Conservation (phyloP, 2,888 invertebrate species). For the Ditylenchus weischeri region DNA sequence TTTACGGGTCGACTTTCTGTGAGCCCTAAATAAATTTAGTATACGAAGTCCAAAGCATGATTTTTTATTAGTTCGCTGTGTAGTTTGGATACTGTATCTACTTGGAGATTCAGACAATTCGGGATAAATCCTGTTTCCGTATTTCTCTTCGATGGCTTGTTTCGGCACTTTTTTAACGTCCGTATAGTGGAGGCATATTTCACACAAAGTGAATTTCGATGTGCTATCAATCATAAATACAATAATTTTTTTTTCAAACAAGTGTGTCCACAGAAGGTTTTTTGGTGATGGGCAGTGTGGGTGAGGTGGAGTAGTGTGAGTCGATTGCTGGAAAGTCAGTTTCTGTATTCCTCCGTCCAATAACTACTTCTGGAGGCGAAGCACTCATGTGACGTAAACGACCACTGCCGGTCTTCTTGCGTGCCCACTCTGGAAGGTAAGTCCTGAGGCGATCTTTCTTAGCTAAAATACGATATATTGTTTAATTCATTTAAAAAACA, state of each 20-base stretch:
- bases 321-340: conserved; percentile 1
- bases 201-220: too few relatives aligned
- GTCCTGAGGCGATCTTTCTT: neutral
- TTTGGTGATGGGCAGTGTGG: conserved; percentile 5
- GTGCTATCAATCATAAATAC: too few relatives aligned
- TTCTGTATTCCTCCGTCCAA: neutral
- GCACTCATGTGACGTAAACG: neutral
- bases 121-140: too few relatives aligned
- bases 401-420: neutral
- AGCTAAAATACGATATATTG: neutral
- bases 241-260: neutral
- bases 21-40: too few relatives aligned
- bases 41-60: too few relatives aligned
- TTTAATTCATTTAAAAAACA: neutral
- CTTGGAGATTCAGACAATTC: too few relatives aligned
- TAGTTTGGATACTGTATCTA: too few relatives aligned
- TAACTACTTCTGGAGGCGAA: neutral
- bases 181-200: too few relatives aligned
- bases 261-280: neutral
- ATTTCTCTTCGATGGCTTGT: too few relatives aligned
- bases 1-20: too few relatives aligned
- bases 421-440: neutral
- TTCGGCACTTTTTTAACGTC: too few relatives aligned
- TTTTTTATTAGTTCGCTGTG: too few relatives aligned
- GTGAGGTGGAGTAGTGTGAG: neutral